Evolutionary conservation across 2,797 vertebrate genomes (phyloP).

Genomic region (Crax fasciolata): DNA sequence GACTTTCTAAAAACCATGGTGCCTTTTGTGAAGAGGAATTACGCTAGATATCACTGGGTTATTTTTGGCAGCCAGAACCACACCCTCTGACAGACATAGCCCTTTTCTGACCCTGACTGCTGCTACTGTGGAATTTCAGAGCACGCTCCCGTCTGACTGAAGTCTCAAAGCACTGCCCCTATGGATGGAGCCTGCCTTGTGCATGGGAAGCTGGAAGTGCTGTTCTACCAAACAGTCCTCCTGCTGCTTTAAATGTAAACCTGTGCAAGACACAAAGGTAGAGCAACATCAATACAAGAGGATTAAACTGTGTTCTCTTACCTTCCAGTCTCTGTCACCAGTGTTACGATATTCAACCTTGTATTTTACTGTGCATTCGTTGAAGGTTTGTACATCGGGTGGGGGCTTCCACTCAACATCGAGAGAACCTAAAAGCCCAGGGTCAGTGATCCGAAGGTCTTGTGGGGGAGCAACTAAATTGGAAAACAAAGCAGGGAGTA

Average conservation of each 20-base stretch:
- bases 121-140: background rate
- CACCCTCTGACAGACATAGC: background rate
- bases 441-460: conserved; percentile 78
- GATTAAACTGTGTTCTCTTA: background rate
- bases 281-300: background rate
- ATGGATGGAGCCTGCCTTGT: background rate
- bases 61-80: background rate
- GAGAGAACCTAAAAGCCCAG: conserved; percentile 80
- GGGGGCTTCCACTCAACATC: conserved; percentile 81
- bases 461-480: conserved; percentile 79
- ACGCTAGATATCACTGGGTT: background rate
- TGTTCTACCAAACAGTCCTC: background rate
- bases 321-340: conserved; percentile 77
- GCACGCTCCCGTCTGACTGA: background rate
- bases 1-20: background rate
- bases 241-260: background rate
- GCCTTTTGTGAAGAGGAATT: background rate
- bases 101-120: background rate
- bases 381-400: background rate
- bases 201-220: background rate
- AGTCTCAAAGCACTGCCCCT: background rate
- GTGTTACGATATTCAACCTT: conserved; percentile 67
- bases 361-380: conserved; percentile 73
- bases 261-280: background rate
- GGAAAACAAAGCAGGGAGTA: background rate